These are phyloP conservation scores for Cranoglanis bouderius DNA, from an alignment of 2,113 vertebrate genomes.

Conservation along the genomic window DNA sequence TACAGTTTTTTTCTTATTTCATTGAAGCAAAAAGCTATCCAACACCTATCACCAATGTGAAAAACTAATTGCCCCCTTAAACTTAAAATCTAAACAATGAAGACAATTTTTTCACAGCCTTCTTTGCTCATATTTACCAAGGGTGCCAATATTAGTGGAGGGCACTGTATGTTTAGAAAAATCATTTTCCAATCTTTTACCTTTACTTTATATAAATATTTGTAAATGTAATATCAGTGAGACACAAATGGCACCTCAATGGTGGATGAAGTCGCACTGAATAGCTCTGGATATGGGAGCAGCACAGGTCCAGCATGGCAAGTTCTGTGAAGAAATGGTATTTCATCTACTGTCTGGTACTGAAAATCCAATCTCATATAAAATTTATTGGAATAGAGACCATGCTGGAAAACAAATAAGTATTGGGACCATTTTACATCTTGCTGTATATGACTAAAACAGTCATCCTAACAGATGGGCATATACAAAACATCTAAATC, in stretches of 20 bases:
- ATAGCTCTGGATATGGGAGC: neutral
- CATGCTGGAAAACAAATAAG: constrained; percentile 7
- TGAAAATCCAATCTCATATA: constrained; percentile 2
- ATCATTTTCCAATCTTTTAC: neutral
- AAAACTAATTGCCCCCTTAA: too few species aligned
- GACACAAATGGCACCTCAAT: neutral
- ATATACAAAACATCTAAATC: constrained; percentile 2
- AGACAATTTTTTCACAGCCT: too few species aligned
- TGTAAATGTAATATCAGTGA: neutral
- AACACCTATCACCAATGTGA: too few species aligned
- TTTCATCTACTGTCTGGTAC: neutral
- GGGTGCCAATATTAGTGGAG: too few species aligned
- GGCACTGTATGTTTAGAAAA: too few species aligned
- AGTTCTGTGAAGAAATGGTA: neutral
- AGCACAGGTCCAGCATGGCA: neutral
- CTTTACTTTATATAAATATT: neutral
- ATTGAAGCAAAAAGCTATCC: too few species aligned
- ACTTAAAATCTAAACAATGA: too few species aligned
- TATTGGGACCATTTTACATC: constrained; percentile 4
- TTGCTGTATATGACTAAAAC: constrained; percentile 1
- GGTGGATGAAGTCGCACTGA: neutral
- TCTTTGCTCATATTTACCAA: too few species aligned
- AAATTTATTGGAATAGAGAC: neutral
- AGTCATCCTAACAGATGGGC: constrained; percentile 1
- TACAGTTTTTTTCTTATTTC: too few species aligned